Base-by-base conservation (phyloP, 2,888 invertebrate species). In the Megamerina dolium region DNA sequence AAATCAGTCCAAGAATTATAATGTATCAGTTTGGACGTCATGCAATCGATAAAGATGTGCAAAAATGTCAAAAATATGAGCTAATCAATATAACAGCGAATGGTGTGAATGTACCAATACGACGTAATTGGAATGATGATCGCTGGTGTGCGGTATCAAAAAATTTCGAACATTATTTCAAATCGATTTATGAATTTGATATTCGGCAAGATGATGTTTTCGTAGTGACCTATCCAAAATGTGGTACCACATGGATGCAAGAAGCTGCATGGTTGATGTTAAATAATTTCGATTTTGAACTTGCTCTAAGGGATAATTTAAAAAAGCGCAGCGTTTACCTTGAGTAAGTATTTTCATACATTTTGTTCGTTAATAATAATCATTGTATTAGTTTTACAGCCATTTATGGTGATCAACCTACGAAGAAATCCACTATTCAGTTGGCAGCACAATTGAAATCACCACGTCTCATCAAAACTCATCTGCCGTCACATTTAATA, bases 231-330 rank as follows among this genome's bases (percentile, higher is more conserved):
- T 46, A 46, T 45, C 46, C 53, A 14, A 57, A 55, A 32, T 45
- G 51, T 34, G 59, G 57, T n/a, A 56, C 56, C 1, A 57, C 57
- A n/a, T 58, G 58, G 58, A 55, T 56, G 44, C 50, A 56, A 36
- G 58, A 57, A 37, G 45, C 53, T 19, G 45, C 52, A 5, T 60
- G 59, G 59, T 31, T 60, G 4, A 19, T 60, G n/a, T 17, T 50
- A 5, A 53, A 58, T 35, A 43, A 57, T 43, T 46, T 58, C 14
- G 52, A 60, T 39, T 60, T 49, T 40, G 40, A 48, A n/a, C 46
- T 32, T 4, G 50, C 54, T 5, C 26, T 45, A 10, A 23, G 31
- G 1, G 26, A 13, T 1, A 18, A 35, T n/a, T 29, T 51, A n/a
- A 20, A 41, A 2, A 21, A 42, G 1, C 46, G 53, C 1, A 51